Percentiles rank a stretch among this genome's conserved stretches.
These are phyloP conservation scores for Apoda limacodes DNA, from an alignment of 2,888 invertebrate genomes.

Conservation along the genomic window DNA sequence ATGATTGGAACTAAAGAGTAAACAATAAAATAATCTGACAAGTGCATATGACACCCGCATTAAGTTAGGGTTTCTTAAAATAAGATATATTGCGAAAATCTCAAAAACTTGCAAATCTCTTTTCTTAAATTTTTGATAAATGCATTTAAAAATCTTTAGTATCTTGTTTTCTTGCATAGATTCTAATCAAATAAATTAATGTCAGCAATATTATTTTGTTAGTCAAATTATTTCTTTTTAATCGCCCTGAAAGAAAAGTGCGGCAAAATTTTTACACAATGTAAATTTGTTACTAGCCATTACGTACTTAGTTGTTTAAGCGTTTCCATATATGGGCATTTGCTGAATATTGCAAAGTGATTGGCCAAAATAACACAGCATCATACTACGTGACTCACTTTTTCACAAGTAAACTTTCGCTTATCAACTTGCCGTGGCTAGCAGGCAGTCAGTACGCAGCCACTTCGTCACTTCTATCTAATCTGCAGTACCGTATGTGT, in stretches of 20 bases:
- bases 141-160: too few relatives aligned
- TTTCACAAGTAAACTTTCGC: constrained; percentile 31
- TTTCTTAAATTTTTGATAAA: too few relatives aligned
- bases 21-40: too few relatives aligned
- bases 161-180: background rate
- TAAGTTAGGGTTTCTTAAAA: too few relatives aligned
- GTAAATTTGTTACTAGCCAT: too few relatives aligned
- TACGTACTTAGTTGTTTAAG: constrained; percentile 50
- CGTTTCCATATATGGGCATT: constrained; percentile 75
- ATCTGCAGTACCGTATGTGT: constrained; percentile 28
- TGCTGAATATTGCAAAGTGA: constrained; percentile 63
- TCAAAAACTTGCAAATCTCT: too few relatives aligned
- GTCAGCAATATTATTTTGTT: constrained; percentile 1
- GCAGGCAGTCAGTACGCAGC: too few relatives aligned
- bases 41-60: too few relatives aligned
- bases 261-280: constrained; percentile 37
- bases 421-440: too few relatives aligned
- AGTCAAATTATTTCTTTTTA: constrained; percentile 1
- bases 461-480: constrained; percentile 36
- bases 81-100: too few relatives aligned
- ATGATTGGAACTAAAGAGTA: too few relatives aligned
- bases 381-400: constrained; percentile 56
- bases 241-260: too few relatives aligned
- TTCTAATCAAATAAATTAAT: constrained; percentile 6
- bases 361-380: constrained; percentile 59